Evolutionary conservation across 2,797 vertebrate species (phyloP).

Genomic region (Notolepis coatsorum): DNA sequence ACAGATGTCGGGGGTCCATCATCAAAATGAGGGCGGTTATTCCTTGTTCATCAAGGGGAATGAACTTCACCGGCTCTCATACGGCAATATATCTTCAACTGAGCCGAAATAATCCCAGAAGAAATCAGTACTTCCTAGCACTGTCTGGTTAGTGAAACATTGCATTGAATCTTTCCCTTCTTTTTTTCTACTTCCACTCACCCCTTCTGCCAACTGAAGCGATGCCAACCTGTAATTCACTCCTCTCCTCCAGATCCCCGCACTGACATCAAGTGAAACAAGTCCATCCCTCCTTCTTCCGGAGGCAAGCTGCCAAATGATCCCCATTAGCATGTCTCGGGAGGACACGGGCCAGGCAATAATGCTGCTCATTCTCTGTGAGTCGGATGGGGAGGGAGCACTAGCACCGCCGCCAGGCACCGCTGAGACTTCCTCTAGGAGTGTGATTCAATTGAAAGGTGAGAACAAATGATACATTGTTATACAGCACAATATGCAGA

Average conservation of each 20-base stretch:
- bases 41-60: slow-evolving; percentile 22
- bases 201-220: slow-evolving; percentile 66
- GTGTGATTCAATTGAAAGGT: slow-evolving; percentile 50
- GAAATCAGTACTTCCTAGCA: slow-evolving; percentile 47
- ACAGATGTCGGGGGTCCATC: slow-evolving; percentile 38
- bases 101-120: slow-evolving; percentile 54
- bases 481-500: slow-evolving; percentile 32
- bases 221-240: slow-evolving; percentile 75
- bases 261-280: slow-evolving; percentile 75
- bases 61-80: slow-evolving; percentile 22
- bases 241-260: slow-evolving; percentile 64
- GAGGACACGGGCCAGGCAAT: slow-evolving; percentile 66
- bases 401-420: slow-evolving; percentile 47
- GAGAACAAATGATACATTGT: slow-evolving; percentile 54
- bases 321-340: slow-evolving; percentile 74
- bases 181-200: no score
- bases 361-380: slow-evolving; percentile 63
- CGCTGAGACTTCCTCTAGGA: slow-evolving; percentile 50
- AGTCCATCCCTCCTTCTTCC: slow-evolving; percentile 72
- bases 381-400: slow-evolving; percentile 55
- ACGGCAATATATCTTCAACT: slow-evolving; percentile 42
- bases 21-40: slow-evolving; percentile 33
- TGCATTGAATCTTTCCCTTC: slow-evolving; percentile 45
- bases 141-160: slow-evolving; percentile 44
- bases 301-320: slow-evolving; percentile 72